Evolutionary conservation across 2,797 vertebrate species (phyloP).

Genomic region (Trachops cirrhosus): DNA sequence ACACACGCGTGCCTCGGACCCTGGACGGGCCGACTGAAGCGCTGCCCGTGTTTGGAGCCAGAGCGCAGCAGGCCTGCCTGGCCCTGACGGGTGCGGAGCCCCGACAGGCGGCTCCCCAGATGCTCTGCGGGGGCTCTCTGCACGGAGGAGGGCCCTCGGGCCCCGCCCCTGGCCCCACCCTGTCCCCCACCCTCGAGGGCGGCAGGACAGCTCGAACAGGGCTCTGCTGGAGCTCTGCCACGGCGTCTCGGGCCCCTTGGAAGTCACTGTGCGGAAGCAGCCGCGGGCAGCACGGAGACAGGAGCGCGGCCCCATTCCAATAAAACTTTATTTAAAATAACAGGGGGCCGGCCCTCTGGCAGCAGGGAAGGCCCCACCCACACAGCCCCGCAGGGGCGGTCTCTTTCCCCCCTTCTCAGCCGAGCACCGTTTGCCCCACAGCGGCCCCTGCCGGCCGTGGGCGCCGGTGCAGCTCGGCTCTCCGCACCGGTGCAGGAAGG

Average conservation of each 20-base stretch:
- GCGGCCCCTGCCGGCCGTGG: background rate
- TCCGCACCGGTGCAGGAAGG: fast-evolving
- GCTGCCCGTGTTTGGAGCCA: too few relatives aligned
- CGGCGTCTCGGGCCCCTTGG: fast-evolving
- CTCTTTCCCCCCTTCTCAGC: fast-evolving
- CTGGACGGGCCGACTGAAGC: too few relatives aligned
- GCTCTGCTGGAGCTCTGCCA: fast-evolving
- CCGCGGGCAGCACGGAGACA: fast-evolving
- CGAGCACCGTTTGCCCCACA: fast-evolving
- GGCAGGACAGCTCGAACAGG: too few relatives aligned
- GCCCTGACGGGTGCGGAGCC: too few relatives aligned
- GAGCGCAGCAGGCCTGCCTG: too few relatives aligned
- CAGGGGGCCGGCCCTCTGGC: fast-evolving
- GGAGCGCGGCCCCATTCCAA: fast-evolving
- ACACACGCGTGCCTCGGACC: too few relatives aligned
- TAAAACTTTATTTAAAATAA: background rate
- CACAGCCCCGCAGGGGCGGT: fast-evolving
- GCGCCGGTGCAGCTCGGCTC: background rate
- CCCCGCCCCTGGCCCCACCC: too few relatives aligned
- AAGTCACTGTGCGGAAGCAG: fast-evolving
- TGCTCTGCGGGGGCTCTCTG: too few relatives aligned
- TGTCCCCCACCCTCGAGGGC: too few relatives aligned
- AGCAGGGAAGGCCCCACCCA: fast-evolving
- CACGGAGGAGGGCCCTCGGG: too few relatives aligned
- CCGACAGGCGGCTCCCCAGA: too few relatives aligned